Conservation (phyloP, 1,140 invertebrate genomes). For the Aphelenchoides besseyi region DNA sequence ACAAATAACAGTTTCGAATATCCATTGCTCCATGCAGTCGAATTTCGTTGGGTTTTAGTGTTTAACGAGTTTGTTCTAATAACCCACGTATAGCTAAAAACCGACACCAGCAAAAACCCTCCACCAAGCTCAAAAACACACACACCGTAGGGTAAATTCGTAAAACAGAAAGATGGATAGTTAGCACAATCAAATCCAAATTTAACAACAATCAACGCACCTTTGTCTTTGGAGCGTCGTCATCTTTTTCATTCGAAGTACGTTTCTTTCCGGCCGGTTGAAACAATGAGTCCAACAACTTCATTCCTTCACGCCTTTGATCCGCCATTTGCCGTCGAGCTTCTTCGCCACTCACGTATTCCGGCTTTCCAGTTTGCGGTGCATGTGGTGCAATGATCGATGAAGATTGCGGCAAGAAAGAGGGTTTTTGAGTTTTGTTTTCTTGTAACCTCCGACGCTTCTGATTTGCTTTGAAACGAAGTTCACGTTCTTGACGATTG, state of each 20-base stretch:
- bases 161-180: not conserved
- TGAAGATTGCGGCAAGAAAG: constrained; percentile 29
- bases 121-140: not conserved
- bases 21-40: no score
- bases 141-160: not conserved
- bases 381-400: constrained; percentile 20
- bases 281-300: constrained; percentile 33
- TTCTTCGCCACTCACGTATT: constrained; percentile 29
- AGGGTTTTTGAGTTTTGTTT: constrained; percentile 18
- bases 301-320: constrained; percentile 43
- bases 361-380: not conserved
- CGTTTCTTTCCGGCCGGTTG: constrained; percentile 34
- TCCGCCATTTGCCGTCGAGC: constrained; percentile 43
- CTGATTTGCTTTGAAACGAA: constrained; percentile 70
- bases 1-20: not conserved
- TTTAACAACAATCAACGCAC: constrained; percentile 18
- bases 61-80: not conserved
- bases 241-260: not conserved
- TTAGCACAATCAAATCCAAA: not conserved
- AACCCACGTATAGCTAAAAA: no score
- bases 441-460: constrained; percentile 27
- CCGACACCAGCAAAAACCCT: constrained; percentile 8
- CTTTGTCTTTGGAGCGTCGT: constrained; percentile 36
- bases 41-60: no score
- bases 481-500: constrained; percentile 66